Evolutionary conservation across 1,140 invertebrate genomes (phyloP).

Genomic region (Nilaparvata lugens): DNA sequence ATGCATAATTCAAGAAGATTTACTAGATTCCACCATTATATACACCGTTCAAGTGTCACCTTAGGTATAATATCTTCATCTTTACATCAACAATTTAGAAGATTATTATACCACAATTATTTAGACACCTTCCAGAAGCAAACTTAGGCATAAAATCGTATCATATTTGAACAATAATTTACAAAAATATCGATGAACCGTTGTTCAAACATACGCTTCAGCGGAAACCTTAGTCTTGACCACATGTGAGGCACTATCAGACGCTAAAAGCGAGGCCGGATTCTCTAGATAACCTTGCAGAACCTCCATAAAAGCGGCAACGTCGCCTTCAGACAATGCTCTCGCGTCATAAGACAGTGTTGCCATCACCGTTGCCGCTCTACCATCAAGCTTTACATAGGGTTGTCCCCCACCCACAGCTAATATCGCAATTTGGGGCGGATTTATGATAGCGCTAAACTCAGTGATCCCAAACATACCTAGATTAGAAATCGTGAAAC

Average conservation of each 20-base stretch:
- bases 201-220: too few species aligned
- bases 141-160: too few species aligned
- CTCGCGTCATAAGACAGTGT: slow-evolving; percentile 85
- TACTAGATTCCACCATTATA: too few species aligned
- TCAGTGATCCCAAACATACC: slow-evolving; percentile 93
- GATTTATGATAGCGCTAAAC: slow-evolving; percentile 85
- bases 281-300: slow-evolving; percentile 75
- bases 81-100: too few species aligned
- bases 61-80: too few species aligned
- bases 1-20: too few species aligned
- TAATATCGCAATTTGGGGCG: slow-evolving; percentile 79
- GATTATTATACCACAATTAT: too few species aligned
- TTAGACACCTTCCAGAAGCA: too few species aligned
- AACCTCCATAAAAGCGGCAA: slow-evolving; percentile 74
- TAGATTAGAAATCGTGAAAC: slow-evolving; percentile 85
- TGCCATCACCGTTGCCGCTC: slow-evolving; percentile 57
- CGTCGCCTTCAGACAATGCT: slow-evolving; percentile 74
- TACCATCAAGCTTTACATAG: slow-evolving; percentile 45
- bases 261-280: slow-evolving; percentile 34
- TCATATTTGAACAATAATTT: too few species aligned
- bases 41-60: too few species aligned
- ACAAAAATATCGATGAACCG: too few species aligned
- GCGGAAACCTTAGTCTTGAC: too few species aligned
- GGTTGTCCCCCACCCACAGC: slow-evolving; percentile 61
- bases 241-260: not conserved